phyloP scores from a whole-genome alignment of 2,888 invertebrate genomes.

The Bruchidius siliquastri region DNA sequence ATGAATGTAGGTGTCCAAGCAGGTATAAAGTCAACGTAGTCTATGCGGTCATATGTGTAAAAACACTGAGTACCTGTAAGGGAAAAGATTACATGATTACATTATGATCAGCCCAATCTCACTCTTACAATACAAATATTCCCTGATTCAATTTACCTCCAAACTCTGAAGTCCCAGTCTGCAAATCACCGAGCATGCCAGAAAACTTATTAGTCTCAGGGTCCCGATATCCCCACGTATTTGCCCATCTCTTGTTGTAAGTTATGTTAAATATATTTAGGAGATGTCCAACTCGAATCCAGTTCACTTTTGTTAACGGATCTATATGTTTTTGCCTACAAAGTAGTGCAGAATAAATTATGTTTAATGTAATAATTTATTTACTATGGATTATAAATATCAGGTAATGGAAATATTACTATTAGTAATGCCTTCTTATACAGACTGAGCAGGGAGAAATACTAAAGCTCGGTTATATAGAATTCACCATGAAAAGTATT shows the following conservation, averaged over 20 bases:
- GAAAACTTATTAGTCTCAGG: slow-evolving; percentile 50
- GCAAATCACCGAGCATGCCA: slow-evolving; percentile 57
- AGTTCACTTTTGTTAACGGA: slow-evolving; percentile 55
- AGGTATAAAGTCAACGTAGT: slow-evolving; percentile 52
- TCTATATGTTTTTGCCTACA: slow-evolving; percentile 34
- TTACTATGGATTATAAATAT: too few species aligned
- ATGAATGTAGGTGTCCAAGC: slow-evolving; percentile 53
- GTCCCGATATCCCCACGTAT: slow-evolving; percentile 55
- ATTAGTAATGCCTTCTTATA: too few species aligned
- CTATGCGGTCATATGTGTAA: slow-evolving; percentile 37
- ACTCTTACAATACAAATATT: too few species aligned
- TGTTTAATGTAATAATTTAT: too few species aligned
- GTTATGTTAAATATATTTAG: slow-evolving; percentile 54
- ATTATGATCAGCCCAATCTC: too few species aligned
- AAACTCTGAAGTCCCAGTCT: slow-evolving; percentile 53
- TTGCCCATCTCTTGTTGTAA: slow-evolving; percentile 48
- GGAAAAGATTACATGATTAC: neutral
- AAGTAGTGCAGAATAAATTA: too few species aligned
- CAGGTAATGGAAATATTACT: too few species aligned
- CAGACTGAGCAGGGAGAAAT: too few species aligned
- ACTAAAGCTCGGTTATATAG: too few species aligned
- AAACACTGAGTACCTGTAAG: slow-evolving; percentile 45
- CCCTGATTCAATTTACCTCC: slow-evolving; percentile 45
- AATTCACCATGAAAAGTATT: too few species aligned
- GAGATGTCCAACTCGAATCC: slow-evolving; percentile 52